phyloP scores from a whole-genome alignment of 2,113 vertebrate genomes.

The Cyphomyrus plagiostoma region DNA sequence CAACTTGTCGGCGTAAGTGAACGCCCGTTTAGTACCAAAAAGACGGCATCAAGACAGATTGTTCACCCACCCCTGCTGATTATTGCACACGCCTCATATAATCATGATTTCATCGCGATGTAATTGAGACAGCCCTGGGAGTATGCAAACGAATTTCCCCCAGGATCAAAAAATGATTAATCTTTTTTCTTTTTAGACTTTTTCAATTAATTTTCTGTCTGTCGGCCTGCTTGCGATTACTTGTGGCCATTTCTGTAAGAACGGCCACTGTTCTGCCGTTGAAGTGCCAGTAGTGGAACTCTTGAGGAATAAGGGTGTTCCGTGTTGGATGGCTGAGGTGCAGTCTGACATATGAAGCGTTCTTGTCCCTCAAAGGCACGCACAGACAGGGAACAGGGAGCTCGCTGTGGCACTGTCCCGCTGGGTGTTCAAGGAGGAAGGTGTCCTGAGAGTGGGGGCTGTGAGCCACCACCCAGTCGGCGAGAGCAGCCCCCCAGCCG shows the following conservation, averaged over 20 bases:
- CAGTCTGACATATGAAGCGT: not conserved
- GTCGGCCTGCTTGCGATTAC: not conserved
- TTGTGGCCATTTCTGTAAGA: not conserved
- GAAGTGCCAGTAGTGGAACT: not conserved
- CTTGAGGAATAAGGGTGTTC: not conserved
- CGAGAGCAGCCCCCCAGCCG: conserved; percentile 73
- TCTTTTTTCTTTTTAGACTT: not conserved
- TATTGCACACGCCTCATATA: too few relatives aligned
- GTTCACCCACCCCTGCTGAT: too few relatives aligned
- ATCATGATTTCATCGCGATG: too few relatives aligned
- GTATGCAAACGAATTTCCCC: not conserved
- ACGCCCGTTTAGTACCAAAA: too few relatives aligned
- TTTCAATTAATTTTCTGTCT: not conserved
- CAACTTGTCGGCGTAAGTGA: too few relatives aligned
- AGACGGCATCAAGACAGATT: too few relatives aligned
- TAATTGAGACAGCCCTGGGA: too few relatives aligned
- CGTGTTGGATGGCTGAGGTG: not conserved
- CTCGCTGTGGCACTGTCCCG: conserved; percentile 82
- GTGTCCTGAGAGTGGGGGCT: conserved; percentile 84
- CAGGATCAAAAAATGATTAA: not conserved
- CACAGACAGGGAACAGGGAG: conserved; percentile 84
- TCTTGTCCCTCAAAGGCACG: conserved; percentile 55
- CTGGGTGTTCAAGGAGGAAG: conserved; percentile 98
- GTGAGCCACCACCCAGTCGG: conserved; percentile 90
- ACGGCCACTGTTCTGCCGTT: not conserved